phyloP scores from a whole-genome alignment of 2,888 invertebrate genomes.

The Seira sanloemensis region DNA sequence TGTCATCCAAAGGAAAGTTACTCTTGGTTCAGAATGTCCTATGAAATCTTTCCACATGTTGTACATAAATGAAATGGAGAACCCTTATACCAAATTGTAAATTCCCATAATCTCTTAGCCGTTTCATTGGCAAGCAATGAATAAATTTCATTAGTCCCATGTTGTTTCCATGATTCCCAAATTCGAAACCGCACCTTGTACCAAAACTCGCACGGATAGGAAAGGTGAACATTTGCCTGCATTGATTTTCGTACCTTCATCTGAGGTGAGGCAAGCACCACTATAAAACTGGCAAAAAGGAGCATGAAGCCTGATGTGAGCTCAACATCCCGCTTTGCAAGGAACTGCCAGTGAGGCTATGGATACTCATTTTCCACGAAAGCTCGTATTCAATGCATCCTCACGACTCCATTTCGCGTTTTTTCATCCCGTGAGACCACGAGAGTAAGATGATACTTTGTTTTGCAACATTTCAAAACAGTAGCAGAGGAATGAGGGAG shows the following conservation, averaged over 20 bases:
- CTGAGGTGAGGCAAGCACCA: background rate
- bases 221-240: too few species aligned
- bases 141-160: background rate
- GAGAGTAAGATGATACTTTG: too few species aligned
- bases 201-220: background rate
- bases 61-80: too few species aligned
- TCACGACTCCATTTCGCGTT: background rate
- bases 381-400: background rate
- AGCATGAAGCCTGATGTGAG: too few species aligned
- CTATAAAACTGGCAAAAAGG: background rate
- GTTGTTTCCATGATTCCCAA: background rate
- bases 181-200: background rate
- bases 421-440: background rate
- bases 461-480: background rate
- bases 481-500: background rate
- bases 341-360: background rate
- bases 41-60: too few species aligned
- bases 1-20: too few species aligned
- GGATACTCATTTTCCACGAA: constrained; percentile 31
- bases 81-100: too few species aligned
- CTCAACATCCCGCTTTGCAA: background rate
- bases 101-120: too few species aligned
- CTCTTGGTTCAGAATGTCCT: too few species aligned
- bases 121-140: background rate
- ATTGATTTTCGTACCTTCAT: background rate